Percentiles rank a stretch among this genome's conserved stretches.
Conservation (phyloP, 2,888 invertebrate species). For the Meiosimyza platycephala region DNA sequence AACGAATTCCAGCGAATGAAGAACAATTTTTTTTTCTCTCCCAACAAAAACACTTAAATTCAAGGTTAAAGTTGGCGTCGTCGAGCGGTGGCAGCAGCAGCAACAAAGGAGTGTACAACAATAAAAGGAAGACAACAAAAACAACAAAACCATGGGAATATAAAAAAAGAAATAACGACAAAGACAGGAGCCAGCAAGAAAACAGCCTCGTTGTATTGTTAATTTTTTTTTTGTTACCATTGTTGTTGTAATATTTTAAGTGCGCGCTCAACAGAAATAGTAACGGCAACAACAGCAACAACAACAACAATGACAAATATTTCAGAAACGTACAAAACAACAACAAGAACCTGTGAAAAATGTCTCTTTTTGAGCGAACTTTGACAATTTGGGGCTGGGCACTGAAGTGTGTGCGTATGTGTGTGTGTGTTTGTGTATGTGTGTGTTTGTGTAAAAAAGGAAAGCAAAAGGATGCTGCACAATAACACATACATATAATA, state of each 20-base stretch:
- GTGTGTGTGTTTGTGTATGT: no score
- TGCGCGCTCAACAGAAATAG: not conserved
- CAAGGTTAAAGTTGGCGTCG: constrained; percentile 22
- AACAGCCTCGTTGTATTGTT: not conserved
- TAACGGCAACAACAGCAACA: not conserved
- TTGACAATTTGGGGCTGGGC: no score
- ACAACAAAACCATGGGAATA: not conserved
- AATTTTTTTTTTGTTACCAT: not conserved
- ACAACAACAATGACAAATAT: not conserved
- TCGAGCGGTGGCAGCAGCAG: not conserved
- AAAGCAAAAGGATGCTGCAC: no score
- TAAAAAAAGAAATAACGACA: not conserved
- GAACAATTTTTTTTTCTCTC: no score
- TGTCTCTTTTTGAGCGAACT: no score
- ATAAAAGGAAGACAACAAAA: constrained; percentile 7
- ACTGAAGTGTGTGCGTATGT: no score
- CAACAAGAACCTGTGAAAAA: no score
- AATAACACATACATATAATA: no score
- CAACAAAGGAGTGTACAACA: not conserved
- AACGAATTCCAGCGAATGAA: no score
- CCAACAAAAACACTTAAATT: constrained; percentile 24
- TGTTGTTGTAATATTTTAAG: not conserved
- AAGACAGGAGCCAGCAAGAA: not conserved
- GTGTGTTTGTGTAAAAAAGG: no score
- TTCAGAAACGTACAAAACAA: no score